Evolutionary conservation across 2,888 invertebrate genomes (phyloP).

Genomic region (Aelia acuminata): DNA sequence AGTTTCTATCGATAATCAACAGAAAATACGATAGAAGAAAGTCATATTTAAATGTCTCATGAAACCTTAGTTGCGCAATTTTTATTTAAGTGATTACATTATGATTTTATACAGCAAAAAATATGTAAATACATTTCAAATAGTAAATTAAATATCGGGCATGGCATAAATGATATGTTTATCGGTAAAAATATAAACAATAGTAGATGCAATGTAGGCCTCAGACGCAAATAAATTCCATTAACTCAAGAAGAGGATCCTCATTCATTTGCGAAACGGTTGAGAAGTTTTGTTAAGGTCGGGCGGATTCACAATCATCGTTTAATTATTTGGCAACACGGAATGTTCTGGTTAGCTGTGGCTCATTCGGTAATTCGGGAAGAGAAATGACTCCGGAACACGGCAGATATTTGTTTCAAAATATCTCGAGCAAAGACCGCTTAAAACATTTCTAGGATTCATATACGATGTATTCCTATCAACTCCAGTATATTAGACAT

Average conservation of each 20-base stretch:
- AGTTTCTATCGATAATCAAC: too few relatives aligned
- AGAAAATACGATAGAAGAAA: too few relatives aligned
- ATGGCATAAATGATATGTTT: background rate
- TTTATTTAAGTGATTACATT: too few relatives aligned
- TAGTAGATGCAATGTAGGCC: background rate
- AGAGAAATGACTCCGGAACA: conserved; percentile 25
- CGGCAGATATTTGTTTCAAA: conserved; percentile 43
- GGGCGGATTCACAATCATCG: conserved; percentile 32
- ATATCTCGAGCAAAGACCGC: background rate
- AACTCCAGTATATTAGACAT: too few relatives aligned
- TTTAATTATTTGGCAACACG: conserved; percentile 48
- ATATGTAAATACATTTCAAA: too few relatives aligned
- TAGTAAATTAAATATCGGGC: too few relatives aligned
- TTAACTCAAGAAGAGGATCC: background rate
- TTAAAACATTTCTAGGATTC: background rate
- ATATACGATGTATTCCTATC: background rate
- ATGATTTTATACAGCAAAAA: too few relatives aligned
- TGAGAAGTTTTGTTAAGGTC: conserved; percentile 1
- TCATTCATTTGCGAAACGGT: background rate
- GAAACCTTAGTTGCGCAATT: too few relatives aligned
- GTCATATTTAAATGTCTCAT: too few relatives aligned
- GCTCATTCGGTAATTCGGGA: conserved; percentile 38
- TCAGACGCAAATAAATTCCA: background rate
- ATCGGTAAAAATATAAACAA: background rate
- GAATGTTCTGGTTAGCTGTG: conserved; percentile 28